Base-by-base conservation (phyloP, 2,888 invertebrate genomes). In the Caenorhabditis sulstoni region DNA sequence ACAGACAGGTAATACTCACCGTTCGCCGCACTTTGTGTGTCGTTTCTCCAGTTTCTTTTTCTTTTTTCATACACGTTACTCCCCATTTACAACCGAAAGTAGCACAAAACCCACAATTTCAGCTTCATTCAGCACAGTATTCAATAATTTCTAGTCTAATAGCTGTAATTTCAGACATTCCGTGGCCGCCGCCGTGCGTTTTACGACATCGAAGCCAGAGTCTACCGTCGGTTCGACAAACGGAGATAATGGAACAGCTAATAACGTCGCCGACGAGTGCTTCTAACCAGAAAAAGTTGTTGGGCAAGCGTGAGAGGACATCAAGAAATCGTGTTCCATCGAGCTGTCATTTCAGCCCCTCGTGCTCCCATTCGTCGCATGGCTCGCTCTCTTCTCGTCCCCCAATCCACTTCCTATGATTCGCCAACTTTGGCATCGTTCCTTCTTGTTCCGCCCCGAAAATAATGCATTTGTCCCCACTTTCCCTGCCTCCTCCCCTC, bases 121-220 rank as follows among this genome's bases (percentile, higher is more conserved):
- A 29, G 29, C 29, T 29, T 29, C 29, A 5, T 29, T 3, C 29
- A 29, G 7, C 29, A 29, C 29, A 29, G n/a, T 44, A 12, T 2
- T 1, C 18, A 62, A 16, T 23, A 3, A 29, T 29, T 29, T 7
- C 29, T 29, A 29, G 29, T 29, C 29, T 3, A 29, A 29, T 29
- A n/a, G n/a, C 29, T 29, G 4, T 29, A 29, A 29, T 71, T 78
- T 57, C 79, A 79, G 79, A 79, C 74, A 73, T 79, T 79, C 79
- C 79, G 74, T 79, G 73, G 73, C 79, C 79, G 55, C 74, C 68
- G 79, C 79, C 74, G 64, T 64, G 68, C 79, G 79, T 68, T 52
- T 74, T 59, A 49, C 79, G 53, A 65, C 79, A 73, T 68, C 79
- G 79, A 74, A 79, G 79, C 65, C 79, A 35, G 67, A 79, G 79